Evolutionary conservation across 2,888 invertebrate genomes (phyloP).

Genomic region (Tribolium freemani): DNA sequence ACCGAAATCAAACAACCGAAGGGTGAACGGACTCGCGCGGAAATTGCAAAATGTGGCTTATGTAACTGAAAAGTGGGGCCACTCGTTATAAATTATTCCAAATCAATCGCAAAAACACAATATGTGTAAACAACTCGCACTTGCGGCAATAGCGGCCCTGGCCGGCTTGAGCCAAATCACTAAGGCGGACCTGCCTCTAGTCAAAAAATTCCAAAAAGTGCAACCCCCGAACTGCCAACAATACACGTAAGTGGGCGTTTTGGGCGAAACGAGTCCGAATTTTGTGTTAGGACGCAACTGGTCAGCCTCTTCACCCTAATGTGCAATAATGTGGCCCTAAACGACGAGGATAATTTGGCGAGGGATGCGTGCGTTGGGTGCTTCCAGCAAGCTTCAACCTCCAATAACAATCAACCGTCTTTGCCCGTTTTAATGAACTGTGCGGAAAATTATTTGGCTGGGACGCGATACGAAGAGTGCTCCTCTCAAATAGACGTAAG

Average conservation of each 20-base stretch:
- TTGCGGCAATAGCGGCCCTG: constrained; percentile 14
- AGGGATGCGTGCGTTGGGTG: constrained; percentile 77
- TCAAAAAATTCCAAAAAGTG: constrained; percentile 20
- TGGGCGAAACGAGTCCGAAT: not conserved
- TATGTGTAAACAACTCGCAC: constrained; percentile 32
- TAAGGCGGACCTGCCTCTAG: constrained; percentile 18
- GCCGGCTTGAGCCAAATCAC: not conserved
- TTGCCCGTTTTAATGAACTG: constrained; percentile 71
- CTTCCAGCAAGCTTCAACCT: constrained; percentile 64
- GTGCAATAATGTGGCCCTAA: constrained; percentile 73
- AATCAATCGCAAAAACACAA: not conserved
- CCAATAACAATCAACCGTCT: constrained; percentile 71
- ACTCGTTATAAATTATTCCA: constrained; percentile 25
- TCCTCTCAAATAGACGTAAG: constrained; percentile 70
- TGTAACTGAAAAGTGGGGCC: constrained; percentile 27
- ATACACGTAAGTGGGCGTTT: constrained; percentile 36
- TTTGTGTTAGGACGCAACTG: constrained; percentile 55
- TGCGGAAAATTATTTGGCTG: constrained; percentile 71
- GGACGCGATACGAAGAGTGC: constrained; percentile 71
- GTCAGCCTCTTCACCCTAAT: constrained; percentile 74
- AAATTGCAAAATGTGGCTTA: constrained; percentile 28
- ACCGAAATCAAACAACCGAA: constrained; percentile 27
- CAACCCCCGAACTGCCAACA: constrained; percentile 29
- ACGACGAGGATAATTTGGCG: constrained; percentile 71
- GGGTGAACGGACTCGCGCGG: constrained; percentile 6